These are phyloP conservation scores for Brachyrhaphis roseni DNA, from an alignment of 2,797 vertebrate genomes.

Conservation along the genomic window DNA sequence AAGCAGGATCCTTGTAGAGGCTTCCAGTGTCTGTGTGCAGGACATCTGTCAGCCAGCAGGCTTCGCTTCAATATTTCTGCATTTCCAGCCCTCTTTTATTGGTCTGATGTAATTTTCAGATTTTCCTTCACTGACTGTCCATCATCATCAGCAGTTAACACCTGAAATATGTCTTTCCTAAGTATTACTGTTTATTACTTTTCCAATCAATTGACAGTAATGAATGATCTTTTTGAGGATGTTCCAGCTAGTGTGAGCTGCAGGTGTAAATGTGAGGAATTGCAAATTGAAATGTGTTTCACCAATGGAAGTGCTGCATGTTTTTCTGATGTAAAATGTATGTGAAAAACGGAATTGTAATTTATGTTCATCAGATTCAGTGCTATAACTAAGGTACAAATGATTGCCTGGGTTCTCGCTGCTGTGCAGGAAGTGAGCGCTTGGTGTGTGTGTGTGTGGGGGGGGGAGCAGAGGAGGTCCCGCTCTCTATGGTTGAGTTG, in stretches of 20 bases:
- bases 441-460: neutral
- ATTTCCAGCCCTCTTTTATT: neutral
- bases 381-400: neutral
- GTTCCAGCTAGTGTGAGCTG: neutral
- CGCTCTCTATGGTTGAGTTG: conserved; percentile 41
- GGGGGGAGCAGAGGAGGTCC: conserved; percentile 3
- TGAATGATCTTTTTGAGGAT: neutral
- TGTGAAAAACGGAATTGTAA: neutral
- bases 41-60: neutral
- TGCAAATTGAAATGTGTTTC: conserved; percentile 1
- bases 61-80: neutral
- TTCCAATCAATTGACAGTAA: neutral
- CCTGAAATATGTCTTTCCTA: neutral
- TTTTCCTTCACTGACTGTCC: neutral
- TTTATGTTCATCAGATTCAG: neutral
- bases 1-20: neutral
- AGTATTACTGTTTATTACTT: neutral
- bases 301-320: neutral
- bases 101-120: neutral
- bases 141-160: neutral
- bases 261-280: neutral
- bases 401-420: conserved; percentile 31
- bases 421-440: conserved; percentile 41
- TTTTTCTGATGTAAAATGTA: neutral
- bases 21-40: neutral